Base-by-base conservation (phyloP, 2,888 invertebrate genomes). In the Clunio marinus region DNA sequence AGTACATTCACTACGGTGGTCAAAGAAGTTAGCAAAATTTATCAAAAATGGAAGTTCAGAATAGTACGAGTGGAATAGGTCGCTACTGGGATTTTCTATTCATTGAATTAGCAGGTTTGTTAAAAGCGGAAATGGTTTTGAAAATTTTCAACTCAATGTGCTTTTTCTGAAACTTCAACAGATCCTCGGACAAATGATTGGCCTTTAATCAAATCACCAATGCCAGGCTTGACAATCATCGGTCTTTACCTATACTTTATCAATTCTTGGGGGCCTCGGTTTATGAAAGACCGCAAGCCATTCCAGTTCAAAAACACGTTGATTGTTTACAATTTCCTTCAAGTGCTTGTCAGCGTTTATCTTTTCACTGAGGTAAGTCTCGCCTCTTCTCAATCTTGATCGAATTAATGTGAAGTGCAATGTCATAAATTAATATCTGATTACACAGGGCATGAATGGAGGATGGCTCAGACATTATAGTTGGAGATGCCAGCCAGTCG, bases 401-500 rank as follows among this genome's bases (percentile, higher is more conserved):
- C 27, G 4, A 32, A 10, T 32, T 32, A 7, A 7, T 4, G 32
- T 32, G 32, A 32, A 32, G 10, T 32, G 10, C 25, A 27, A 20
- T 4, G 10, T 8, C n/a, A n/a, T 22, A 22, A 20, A 7, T 8
- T 57, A 57, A 57, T 27, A 7, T 32, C 32, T 32, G 4, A 32
- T 22, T 57, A 27, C 2, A 2, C 80, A 88, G 87, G 89, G 88
- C 68, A 81, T 90, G 63, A 85, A 85, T 71, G 86, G 83, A 0
- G 91, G 88, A 8, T 93, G 93, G 93, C 81, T 89, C 71, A 82
- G 82, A 70, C 86, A 86, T 70, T 96, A 95, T 81, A 93, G 88
- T 79, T 91, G 91, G 85, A 88, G 86, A 74, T 96, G 96, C 77
- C 91, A 96, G 78, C 92, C 94, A 2, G 93, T 96, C 0, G 94